Percentiles rank a stretch among this genome's conserved stretches.
These are phyloP conservation scores for Cephalopterus ornatus DNA, from an alignment of 2,113 vertebrate genomes.

Conservation along the genomic window DNA sequence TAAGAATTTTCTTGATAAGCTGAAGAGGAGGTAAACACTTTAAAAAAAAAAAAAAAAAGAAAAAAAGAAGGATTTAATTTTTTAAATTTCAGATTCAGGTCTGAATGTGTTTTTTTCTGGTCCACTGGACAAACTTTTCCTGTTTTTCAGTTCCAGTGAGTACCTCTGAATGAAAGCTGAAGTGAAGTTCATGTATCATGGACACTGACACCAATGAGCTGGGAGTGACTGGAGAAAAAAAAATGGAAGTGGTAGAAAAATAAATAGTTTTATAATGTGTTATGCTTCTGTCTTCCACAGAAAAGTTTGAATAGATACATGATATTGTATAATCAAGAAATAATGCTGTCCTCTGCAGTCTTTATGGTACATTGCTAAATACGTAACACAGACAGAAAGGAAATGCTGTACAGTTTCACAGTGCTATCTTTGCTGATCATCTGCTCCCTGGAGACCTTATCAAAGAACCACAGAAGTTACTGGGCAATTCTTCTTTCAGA, in stretches of 20 bases:
- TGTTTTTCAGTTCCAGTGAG: background rate
- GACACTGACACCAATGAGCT: background rate
- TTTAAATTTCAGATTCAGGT: background rate
- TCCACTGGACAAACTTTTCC: background rate
- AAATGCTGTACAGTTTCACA: background rate
- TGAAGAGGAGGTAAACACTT: background rate
- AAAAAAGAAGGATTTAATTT: too few relatives aligned
- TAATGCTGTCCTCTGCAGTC: constrained; percentile 6
- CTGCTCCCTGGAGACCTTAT: background rate
- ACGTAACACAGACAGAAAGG: background rate
- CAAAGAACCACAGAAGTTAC: background rate
- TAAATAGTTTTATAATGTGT: background rate
- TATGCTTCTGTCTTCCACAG: background rate
- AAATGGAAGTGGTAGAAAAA: background rate
- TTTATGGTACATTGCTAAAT: constrained; percentile 19
- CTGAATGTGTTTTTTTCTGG: background rate
- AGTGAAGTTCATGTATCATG: background rate
- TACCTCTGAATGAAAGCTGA: background rate
- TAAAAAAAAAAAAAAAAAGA: background rate
- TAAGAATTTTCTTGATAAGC: background rate
- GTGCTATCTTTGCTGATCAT: background rate
- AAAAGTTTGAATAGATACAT: background rate
- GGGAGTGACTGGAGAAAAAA: background rate
- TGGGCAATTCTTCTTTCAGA: background rate
- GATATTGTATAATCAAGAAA: constrained; percentile 25